phyloP scores from a whole-genome alignment of 2,113 vertebrate genomes.

The Shinisaurus crocodilurus region DNA sequence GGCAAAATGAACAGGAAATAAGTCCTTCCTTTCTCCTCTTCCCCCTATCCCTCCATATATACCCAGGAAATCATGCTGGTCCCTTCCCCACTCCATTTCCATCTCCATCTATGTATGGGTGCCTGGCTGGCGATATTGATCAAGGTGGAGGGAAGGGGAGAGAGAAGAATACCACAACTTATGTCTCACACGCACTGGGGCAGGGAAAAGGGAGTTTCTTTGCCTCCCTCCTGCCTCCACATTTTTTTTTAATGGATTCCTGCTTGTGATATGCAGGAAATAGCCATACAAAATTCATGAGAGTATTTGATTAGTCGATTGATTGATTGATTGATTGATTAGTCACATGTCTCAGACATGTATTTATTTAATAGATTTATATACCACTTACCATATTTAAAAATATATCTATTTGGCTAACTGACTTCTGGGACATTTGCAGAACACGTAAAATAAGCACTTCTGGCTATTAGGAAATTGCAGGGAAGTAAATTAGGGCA shows the following conservation, averaged over 20 bases:
- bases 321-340: too few species aligned
- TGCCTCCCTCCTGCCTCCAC: neutral
- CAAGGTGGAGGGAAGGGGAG: neutral
- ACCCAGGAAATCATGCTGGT: neutral
- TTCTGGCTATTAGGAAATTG: neutral
- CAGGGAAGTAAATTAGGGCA: neutral
- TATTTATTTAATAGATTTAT: neutral
- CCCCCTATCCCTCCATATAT: too few species aligned
- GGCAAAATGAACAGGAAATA: neutral
- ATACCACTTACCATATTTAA: too few species aligned
- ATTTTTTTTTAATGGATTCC: too few species aligned
- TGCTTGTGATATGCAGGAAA: neutral
- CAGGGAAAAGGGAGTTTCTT: neutral
- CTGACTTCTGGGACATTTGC: neutral
- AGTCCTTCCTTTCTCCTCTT: neutral
- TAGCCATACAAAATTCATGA: neutral
- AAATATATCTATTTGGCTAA: neutral
- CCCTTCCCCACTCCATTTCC: neutral
- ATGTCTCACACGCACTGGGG: neutral
- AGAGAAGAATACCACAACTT: neutral
- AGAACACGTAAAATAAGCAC: neutral
- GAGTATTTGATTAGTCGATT: neutral
- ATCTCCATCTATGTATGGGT: neutral
- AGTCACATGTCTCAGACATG: neutral
- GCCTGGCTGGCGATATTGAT: neutral